phyloP scores from a whole-genome alignment of 2,888 invertebrate species.

The Ellobium chinense region DNA sequence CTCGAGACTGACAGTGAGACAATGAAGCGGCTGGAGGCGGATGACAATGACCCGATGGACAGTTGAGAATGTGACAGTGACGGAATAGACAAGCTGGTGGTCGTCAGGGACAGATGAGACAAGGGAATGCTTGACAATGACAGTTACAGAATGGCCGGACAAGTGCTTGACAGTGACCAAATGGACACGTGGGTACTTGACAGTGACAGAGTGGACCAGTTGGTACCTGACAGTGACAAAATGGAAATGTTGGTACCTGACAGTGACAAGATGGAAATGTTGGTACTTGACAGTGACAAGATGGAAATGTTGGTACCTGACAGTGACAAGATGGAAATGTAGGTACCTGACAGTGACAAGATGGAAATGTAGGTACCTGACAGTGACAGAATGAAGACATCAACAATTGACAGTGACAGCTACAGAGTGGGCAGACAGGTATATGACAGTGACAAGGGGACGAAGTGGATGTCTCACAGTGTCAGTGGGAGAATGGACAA shows the following conservation, averaged over 20 bases:
- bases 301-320: too few species aligned
- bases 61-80: slow-evolving; percentile 50
- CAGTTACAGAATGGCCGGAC: neutral
- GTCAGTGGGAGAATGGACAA: too few species aligned
- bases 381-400: slow-evolving; percentile 38
- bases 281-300: too few species aligned
- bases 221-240: neutral
- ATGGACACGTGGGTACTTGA: neutral
- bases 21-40: neutral
- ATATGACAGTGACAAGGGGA: too few species aligned
- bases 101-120: slow-evolving; percentile 52
- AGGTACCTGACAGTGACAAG: too few species aligned
- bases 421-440: too few species aligned
- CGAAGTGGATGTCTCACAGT: too few species aligned
- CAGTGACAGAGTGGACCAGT: neutral
- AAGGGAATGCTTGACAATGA: neutral
- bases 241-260: slow-evolving; percentile 18
- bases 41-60: neutral
- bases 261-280: too few species aligned
- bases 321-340: too few species aligned
- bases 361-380: too few species aligned
- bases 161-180: neutral
- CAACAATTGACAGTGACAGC: slow-evolving; percentile 46
- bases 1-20: slow-evolving; percentile 19
- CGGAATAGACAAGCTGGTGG: slow-evolving; percentile 45